Conservation (phyloP, 1,140 invertebrate species). For the Zophobas morio region DNA sequence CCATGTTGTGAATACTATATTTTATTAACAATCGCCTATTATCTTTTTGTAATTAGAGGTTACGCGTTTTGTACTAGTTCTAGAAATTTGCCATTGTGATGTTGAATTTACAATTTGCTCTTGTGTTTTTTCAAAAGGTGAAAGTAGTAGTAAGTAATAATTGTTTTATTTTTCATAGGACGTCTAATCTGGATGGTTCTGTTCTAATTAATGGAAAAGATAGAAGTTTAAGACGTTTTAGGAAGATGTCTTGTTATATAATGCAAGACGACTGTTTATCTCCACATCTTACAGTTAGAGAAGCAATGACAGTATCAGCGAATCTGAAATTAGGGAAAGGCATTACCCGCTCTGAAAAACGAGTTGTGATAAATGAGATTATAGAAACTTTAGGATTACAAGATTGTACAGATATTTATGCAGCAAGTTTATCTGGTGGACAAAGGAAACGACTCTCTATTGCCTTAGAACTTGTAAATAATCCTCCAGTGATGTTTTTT, state of each 20-base stretch:
- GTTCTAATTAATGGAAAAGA: slow-evolving; percentile 89
- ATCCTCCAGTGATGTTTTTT: slow-evolving; percentile 97
- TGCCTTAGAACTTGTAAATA: slow-evolving; percentile 87
- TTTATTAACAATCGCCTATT: too few relatives aligned
- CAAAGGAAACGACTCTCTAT: slow-evolving; percentile 95
- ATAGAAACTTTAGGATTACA: slow-evolving; percentile 76
- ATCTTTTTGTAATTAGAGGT: too few relatives aligned
- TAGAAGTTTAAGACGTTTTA: slow-evolving; percentile 86
- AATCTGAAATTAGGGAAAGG: slow-evolving; percentile 92
- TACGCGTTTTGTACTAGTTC: too few relatives aligned
- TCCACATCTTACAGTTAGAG: slow-evolving; percentile 89
- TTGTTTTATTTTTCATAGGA: slow-evolving; percentile 71
- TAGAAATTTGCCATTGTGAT: too few relatives aligned
- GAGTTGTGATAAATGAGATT: slow-evolving; percentile 86
- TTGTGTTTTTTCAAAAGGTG: neutral
- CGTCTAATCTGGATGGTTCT: slow-evolving; percentile 82
- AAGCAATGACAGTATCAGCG: slow-evolving; percentile 92
- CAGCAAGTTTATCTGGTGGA: slow-evolving; percentile 89
- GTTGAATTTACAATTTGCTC: too few relatives aligned
- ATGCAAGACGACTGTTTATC: slow-evolving; percentile 96
- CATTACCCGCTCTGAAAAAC: slow-evolving; percentile 81
- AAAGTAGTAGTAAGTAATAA: slow-evolving; percentile 4
- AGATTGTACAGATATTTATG: slow-evolving; percentile 86
- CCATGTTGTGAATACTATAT: too few relatives aligned
- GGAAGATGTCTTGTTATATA: slow-evolving; percentile 95